These are phyloP conservation scores for Nomada ferruginata DNA, from an alignment of 2,888 invertebrate genomes.

Conservation along the genomic window DNA sequence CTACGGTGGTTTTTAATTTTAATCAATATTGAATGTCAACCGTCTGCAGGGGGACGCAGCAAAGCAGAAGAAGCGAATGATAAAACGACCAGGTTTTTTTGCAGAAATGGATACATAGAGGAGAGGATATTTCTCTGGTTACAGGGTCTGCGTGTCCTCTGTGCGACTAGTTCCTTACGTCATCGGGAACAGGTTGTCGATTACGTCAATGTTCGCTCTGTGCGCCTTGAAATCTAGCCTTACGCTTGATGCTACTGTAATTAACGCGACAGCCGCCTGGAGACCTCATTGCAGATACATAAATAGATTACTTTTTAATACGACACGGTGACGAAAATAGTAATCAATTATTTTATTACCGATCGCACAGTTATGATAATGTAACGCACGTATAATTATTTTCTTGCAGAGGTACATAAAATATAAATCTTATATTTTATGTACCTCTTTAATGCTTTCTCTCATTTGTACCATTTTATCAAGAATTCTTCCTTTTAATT, in stretches of 20 bases:
- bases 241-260: conserved; percentile 34
- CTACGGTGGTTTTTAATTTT: too few relatives aligned
- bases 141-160: conserved; percentile 59
- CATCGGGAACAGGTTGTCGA: conserved; percentile 66
- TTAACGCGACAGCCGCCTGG: conserved; percentile 21
- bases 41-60: background rate
- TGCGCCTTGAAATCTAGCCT: conserved; percentile 48
- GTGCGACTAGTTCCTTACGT: conserved; percentile 59
- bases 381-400: background rate
- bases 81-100: conserved; percentile 9
- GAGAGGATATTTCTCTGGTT: conserved; percentile 44
- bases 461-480: background rate
- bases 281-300: conserved; percentile 8
- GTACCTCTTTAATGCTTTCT: background rate
- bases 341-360: background rate
- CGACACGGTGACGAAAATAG: background rate
- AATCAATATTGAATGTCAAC: background rate
- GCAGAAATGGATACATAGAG: conserved; percentile 36
- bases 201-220: conserved; percentile 63
- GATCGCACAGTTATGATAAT: background rate
- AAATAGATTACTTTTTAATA: background rate
- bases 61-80: background rate
- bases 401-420: background rate
- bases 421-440: background rate
- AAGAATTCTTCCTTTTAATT: background rate